Conservation (phyloP, 2,888 invertebrate genomes). For the Drosophila acutilabella region DNA sequence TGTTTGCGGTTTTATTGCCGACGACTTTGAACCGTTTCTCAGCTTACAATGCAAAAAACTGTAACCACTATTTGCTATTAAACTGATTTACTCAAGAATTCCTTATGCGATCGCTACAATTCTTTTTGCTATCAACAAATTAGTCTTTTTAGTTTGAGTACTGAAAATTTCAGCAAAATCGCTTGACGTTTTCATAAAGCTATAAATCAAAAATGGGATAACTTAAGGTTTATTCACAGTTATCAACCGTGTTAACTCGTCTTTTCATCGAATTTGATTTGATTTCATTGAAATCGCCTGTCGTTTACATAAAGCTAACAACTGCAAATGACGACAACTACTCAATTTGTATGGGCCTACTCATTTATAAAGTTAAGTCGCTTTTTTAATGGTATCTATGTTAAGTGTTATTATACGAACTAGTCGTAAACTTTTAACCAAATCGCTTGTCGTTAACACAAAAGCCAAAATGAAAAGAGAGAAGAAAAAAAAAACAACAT, state of each 20-base stretch:
- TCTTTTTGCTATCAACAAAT: background rate
- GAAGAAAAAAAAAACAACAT: conserved; percentile 9
- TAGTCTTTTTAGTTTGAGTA: background rate
- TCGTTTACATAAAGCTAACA: conserved; percentile 14
- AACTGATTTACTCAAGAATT: background rate
- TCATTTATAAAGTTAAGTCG: background rate
- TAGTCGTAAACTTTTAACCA: conserved; percentile 3
- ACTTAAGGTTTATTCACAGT: no score
- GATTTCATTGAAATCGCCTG: conserved; percentile 7
- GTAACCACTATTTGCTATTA: conserved; percentile 1
- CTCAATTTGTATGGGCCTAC: conserved; percentile 13
- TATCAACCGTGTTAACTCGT: background rate
- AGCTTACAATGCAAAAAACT: conserved; percentile 55
- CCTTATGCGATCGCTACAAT: background rate
- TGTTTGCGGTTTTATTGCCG: conserved; percentile 68
- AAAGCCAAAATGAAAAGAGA: background rate
- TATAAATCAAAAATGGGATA: background rate
- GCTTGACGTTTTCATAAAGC: background rate
- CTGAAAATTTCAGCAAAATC: background rate
- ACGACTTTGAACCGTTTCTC: conserved; percentile 77
- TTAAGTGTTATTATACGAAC: conserved; percentile 13
- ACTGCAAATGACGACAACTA: conserved; percentile 5
- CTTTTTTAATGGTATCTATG: background rate
- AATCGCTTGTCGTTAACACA: conserved; percentile 17
- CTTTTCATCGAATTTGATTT: background rate